Evolutionary conservation across 2,888 invertebrate genomes (phyloP).

Genomic region (Lapara coniferarum): DNA sequence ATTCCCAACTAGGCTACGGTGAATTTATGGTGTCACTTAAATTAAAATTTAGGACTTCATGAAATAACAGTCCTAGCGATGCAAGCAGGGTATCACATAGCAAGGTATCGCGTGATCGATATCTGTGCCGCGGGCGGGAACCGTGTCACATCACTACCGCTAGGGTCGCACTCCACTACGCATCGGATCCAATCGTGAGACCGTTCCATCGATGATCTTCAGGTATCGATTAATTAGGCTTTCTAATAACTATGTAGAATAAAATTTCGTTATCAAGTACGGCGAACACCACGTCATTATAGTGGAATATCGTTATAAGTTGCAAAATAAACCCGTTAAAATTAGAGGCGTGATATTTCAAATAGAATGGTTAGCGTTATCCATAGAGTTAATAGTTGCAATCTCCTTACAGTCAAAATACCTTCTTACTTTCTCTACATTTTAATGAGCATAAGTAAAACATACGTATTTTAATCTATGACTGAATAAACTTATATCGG

Average conservation of each 20-base stretch:
- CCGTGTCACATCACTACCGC: slow-evolving; percentile 67
- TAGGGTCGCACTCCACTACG: slow-evolving; percentile 57
- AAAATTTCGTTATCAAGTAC: not conserved
- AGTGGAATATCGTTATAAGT: too few relatives aligned
- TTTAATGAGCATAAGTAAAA: too few relatives aligned
- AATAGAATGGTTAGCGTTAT: too few relatives aligned
- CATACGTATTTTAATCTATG: not conserved
- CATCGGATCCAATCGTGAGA: slow-evolving; percentile 32
- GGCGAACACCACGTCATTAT: too few relatives aligned
- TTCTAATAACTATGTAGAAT: not conserved
- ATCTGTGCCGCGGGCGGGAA: slow-evolving; percentile 56
- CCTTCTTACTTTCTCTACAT: too few relatives aligned
- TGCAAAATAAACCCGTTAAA: too few relatives aligned
- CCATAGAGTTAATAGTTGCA: too few relatives aligned
- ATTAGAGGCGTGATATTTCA: too few relatives aligned
- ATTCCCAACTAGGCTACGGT: too few relatives aligned
- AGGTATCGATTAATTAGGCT: not conserved
- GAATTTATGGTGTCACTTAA: too few relatives aligned
- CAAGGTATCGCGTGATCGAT: slow-evolving; percentile 45
- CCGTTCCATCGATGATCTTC: not conserved
- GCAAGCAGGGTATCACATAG: slow-evolving; percentile 16
- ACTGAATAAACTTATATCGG: not conserved
- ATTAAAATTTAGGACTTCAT: not conserved
- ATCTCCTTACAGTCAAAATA: not conserved
- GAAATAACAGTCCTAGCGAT: not conserved